phyloP scores from a whole-genome alignment of 2,888 invertebrate genomes.

The Rhagonycha lutea region DNA sequence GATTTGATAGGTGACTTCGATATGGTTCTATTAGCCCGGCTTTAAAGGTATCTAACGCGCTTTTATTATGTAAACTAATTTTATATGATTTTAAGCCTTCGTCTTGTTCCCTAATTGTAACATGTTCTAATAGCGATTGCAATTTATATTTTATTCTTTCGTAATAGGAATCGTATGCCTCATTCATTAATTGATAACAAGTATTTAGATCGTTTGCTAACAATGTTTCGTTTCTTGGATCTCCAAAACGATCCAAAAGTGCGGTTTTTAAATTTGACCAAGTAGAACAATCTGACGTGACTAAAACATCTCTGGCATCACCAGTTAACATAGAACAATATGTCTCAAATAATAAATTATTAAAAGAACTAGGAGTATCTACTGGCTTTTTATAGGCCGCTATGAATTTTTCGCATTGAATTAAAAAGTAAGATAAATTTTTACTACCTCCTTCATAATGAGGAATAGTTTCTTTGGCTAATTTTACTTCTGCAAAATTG shows the following conservation, averaged over 20 bases:
- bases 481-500: neutral
- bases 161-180: constrained; percentile 26
- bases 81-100: too few relatives aligned
- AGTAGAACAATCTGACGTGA: neutral
- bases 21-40: constrained; percentile 22
- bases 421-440: too few relatives aligned
- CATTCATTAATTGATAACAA: constrained; percentile 8
- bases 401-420: too few relatives aligned
- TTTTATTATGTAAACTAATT: constrained; percentile 1
- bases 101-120: too few relatives aligned
- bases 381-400: too few relatives aligned
- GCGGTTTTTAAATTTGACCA: neutral
- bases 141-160: constrained; percentile 31
- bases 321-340: constrained; percentile 2
- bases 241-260: too few relatives aligned
- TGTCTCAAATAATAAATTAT: neutral
- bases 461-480: neutral
- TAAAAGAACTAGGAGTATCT: too few relatives aligned
- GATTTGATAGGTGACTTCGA: constrained; percentile 9
- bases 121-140: constrained; percentile 27
- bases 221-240: too few relatives aligned
- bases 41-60: too few relatives aligned
- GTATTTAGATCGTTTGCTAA: constrained; percentile 10
- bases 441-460: neutral
- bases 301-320: constrained; percentile 1